Percentiles rank a stretch among this genome's conserved stretches.
phyloP scores from a whole-genome alignment of 1,140 invertebrate species.

The Pachypsylla venusta region DNA sequence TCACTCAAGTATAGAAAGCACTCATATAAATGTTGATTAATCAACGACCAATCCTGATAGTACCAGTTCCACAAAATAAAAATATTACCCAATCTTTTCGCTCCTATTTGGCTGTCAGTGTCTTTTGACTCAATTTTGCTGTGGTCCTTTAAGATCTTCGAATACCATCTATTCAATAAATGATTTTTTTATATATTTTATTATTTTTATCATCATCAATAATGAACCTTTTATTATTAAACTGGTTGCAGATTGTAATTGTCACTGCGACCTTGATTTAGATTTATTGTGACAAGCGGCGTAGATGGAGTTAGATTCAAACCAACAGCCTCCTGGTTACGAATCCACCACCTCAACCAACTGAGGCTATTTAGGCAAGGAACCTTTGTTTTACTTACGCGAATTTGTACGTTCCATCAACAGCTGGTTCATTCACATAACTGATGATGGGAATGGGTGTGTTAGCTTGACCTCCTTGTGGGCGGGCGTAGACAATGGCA shows the following conservation, averaged over 20 bases:
- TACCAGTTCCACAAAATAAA: too few relatives aligned
- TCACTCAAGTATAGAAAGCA: too few relatives aligned
- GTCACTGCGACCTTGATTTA: not conserved
- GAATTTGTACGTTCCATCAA: slow-evolving; percentile 14
- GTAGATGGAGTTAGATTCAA: not conserved
- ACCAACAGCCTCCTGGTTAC: not conserved
- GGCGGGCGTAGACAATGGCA: not conserved
- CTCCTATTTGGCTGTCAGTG: too few relatives aligned
- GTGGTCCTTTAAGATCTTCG: too few relatives aligned
- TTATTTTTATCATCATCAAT: not conserved
- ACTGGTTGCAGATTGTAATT: not conserved
- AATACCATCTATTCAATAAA: too few relatives aligned
- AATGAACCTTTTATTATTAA: not conserved
- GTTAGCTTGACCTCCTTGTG: not conserved
- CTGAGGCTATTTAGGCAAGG: not conserved
- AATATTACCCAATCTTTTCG: too few relatives aligned
- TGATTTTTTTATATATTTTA: too few relatives aligned
- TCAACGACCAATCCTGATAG: too few relatives aligned
- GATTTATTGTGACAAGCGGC: slow-evolving; percentile 1
- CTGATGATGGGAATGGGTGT: slow-evolving; percentile 6
- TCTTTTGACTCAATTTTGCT: too few relatives aligned
- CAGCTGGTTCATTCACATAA: slow-evolving; percentile 20
- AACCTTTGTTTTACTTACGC: slow-evolving; percentile 14
- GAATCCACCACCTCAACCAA: too few relatives aligned
- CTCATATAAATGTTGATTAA: too few relatives aligned